Base-by-base conservation (phyloP, 1,140 invertebrate species). In the Tribolium castaneum region DNA sequence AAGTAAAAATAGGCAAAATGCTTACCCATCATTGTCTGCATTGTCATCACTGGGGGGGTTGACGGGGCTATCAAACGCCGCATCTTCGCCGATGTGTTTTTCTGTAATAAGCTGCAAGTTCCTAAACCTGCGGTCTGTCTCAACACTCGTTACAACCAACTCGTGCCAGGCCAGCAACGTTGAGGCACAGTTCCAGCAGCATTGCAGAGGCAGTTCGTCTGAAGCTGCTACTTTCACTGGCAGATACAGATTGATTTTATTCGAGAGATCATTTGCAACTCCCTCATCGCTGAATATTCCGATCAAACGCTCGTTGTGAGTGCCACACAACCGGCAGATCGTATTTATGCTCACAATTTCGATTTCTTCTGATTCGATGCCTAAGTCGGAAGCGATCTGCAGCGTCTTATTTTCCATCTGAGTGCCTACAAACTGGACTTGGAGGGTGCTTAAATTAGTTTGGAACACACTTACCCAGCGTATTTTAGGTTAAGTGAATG, bases 111-210 rank as follows among this genome's bases (percentile, higher is more conserved):
- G 74, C n/a, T 80, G 73, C 30, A 73, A 80, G 14, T 71, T 78
- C 19, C 85, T 83, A 12, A 92, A 84, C 72, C 87, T 88, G 14
- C 84, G 83, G 77, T 93, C 90, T 3, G 91, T 90, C 72, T 89
- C 88, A 13, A 89, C 49, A 83, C 90, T 91, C 76, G 87, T 88
- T 75, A 89, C 82, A 13, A 89, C 86, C 35, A 93, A 86, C 75
- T 92, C 89, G 82, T 92, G 89, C 90, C 91, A 93, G 0, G 90
- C 88, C 35, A 92, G 82, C 13, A 94, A 80, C 0, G 90, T 90
- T 52, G 88, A 89, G 0, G 90, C 89, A 83, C 93, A 94, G 70
- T 90, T 88, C 80, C 89, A 90, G 87, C 93, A 94, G 50, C 92
- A 84, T 77, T 90, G 88, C 4, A 88, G 81, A 1, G 92, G 92